phyloP scores from a whole-genome alignment of 2,113 vertebrate genomes.

The Isurus oxyrinchus region DNA sequence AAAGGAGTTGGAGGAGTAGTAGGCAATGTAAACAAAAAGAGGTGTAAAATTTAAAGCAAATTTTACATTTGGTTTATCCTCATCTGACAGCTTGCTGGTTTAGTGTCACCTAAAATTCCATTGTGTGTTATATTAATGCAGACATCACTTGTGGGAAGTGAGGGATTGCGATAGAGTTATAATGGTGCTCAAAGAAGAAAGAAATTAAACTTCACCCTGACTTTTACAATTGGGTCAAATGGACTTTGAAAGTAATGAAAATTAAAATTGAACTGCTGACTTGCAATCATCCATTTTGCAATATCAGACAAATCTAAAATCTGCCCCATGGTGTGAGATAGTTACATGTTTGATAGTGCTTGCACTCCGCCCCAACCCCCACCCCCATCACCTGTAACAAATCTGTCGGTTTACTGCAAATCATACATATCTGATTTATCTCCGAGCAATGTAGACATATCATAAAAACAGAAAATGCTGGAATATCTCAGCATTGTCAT shows the following conservation, averaged over 20 bases:
- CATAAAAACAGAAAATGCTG: too few species aligned
- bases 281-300: neutral
- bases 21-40: neutral
- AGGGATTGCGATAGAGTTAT: neutral
- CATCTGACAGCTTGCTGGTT: neutral
- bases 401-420: too few species aligned
- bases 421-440: too few species aligned
- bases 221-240: neutral
- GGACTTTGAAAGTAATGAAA: neutral
- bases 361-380: too few species aligned
- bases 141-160: too few species aligned
- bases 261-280: neutral
- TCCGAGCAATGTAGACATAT: too few species aligned
- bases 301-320: too few species aligned
- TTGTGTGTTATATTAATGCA: too few species aligned
- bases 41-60: neutral
- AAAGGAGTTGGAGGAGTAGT: neutral
- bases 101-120: neutral
- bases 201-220: neutral
- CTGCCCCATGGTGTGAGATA: too few species aligned
- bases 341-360: too few species aligned
- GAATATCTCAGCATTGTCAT: too few species aligned
- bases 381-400: too few species aligned
- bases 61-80: neutral
- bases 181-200: neutral